A percentile compares a stretch with the other conserved stretches of the same genome.
phyloP scores from a whole-genome alignment of 2,797 vertebrate genomes.

The Acanthurus lineatus region DNA sequence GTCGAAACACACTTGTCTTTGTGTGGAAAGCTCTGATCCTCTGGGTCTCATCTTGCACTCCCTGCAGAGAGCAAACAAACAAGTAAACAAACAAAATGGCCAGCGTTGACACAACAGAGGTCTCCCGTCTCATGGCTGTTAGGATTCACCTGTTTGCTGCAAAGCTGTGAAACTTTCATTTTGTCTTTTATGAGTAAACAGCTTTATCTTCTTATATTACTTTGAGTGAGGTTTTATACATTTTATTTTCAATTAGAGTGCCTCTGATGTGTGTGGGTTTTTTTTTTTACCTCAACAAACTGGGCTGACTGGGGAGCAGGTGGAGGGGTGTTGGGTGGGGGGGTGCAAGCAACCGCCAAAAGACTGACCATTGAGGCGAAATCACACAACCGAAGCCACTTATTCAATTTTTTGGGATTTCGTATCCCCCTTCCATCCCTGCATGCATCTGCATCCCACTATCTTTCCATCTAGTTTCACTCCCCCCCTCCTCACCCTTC shows the following conservation, averaged over 20 bases:
- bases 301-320: slow-evolving; percentile 32
- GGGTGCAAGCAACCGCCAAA: slow-evolving; percentile 44
- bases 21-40: slow-evolving; percentile 56
- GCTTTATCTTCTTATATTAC: neutral
- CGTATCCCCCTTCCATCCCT: slow-evolving; percentile 62
- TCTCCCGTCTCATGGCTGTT: neutral
- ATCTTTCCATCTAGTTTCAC: slow-evolving; percentile 68
- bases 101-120: neutral
- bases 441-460: slow-evolving; percentile 80
- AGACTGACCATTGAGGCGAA: slow-evolving; percentile 70
- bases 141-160: neutral
- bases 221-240: neutral
- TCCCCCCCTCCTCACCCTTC: slow-evolving; percentile 27
- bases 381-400: slow-evolving; percentile 76
- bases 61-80: slow-evolving; percentile 67
- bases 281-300: slow-evolving; percentile 21
- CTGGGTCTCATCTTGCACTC: slow-evolving; percentile 52
- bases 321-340: neutral
- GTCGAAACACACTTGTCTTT: slow-evolving; percentile 68
- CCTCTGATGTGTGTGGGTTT: neutral
- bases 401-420: slow-evolving; percentile 75
- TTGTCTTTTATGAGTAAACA: neutral
- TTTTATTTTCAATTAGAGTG: neutral
- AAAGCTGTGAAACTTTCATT: neutral
- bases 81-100: slow-evolving; percentile 71